Conservation (phyloP, 1,140 invertebrate genomes). For the Plutomurus gul region DNA sequence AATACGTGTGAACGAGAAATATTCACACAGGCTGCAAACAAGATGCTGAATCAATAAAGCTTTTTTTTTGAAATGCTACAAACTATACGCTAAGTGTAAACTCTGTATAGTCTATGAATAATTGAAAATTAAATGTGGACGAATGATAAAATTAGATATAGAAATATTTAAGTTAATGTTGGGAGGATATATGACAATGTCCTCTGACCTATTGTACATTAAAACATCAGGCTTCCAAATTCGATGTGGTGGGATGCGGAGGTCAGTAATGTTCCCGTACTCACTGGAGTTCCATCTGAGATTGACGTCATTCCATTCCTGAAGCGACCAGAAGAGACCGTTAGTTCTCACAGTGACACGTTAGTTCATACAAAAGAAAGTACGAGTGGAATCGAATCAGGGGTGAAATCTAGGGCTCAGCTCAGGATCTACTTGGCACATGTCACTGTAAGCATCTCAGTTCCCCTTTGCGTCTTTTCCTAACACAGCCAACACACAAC, state of each 20-base stretch:
- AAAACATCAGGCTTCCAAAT: conserved; percentile 99
- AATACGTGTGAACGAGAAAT: too few species aligned
- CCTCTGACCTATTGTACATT: conserved; percentile 94
- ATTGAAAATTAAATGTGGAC: too few species aligned
- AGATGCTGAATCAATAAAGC: too few species aligned
- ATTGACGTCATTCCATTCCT: conserved; percentile 99
- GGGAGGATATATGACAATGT: conserved; percentile 27
- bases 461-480: not conserved
- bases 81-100: too few species aligned
- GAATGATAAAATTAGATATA: too few species aligned
- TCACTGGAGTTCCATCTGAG: conserved; percentile 95
- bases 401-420: conserved; percentile 47
- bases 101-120: too few species aligned
- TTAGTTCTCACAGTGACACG: conserved; percentile 1
- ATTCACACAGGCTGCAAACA: too few species aligned
- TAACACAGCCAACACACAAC: too few species aligned
- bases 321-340: conserved; percentile 41
- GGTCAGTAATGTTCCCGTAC: conserved; percentile 93
- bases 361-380: not conserved
- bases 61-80: too few species aligned
- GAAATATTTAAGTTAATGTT: conserved; percentile 35
- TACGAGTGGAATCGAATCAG: conserved; percentile 38
- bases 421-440: conserved; percentile 11
- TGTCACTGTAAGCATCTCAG: not conserved
- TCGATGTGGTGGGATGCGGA: conserved; percentile 92